These are phyloP conservation scores for Anastrepha ludens DNA, from an alignment of 1,140 invertebrate genomes.

Conservation along the genomic window DNA sequence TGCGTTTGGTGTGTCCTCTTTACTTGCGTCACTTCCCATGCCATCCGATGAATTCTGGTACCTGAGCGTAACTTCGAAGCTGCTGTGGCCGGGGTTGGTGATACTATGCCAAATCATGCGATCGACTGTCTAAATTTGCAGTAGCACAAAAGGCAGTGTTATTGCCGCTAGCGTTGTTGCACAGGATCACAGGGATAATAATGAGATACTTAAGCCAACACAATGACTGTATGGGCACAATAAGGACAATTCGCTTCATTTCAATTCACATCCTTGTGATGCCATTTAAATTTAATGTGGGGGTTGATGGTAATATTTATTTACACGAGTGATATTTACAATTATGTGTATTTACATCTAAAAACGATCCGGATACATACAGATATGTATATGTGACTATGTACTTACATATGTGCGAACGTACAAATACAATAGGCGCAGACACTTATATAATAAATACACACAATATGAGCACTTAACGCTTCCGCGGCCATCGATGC, in stretches of 20 bases:
- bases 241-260: background rate
- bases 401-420: background rate
- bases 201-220: conserved; percentile 51
- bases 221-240: background rate
- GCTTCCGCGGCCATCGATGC: conserved; percentile 29
- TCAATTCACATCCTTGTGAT: conserved; percentile 15
- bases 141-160: background rate
- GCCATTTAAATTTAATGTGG: background rate
- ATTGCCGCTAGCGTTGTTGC: background rate
- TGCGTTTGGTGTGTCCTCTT: background rate
- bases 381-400: background rate
- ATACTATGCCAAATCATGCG: background rate
- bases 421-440: too few species aligned
- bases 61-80: background rate
- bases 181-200: conserved; percentile 15
- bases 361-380: background rate
- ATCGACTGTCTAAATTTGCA: conserved; percentile 13
- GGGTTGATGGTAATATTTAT: conserved; percentile 44
- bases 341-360: conserved; percentile 20
- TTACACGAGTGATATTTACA: conserved; percentile 35
- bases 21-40: conserved; percentile 9
- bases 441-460: conserved; percentile 13
- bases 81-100: background rate
- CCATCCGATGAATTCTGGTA: background rate
- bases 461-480: conserved; percentile 34